Conservation (phyloP, 2,113 vertebrate genomes). For the Procapra przewalskii region DNA sequence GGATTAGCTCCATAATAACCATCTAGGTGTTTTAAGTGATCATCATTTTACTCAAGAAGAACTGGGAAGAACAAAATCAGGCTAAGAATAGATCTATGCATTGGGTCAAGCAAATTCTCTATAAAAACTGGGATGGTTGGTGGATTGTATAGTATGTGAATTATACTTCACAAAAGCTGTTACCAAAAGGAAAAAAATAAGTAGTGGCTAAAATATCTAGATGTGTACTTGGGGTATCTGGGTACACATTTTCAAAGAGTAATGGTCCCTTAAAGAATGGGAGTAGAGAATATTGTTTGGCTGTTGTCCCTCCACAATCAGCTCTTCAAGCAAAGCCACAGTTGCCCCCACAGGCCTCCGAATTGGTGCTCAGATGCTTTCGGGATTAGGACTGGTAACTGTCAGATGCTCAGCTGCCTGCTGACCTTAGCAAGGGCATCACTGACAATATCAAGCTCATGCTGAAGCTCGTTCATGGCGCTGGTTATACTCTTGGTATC, state of each 20-base stretch:
- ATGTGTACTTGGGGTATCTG: not conserved
- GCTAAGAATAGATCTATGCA: not conserved
- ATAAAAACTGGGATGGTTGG: not conserved
- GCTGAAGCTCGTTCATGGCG: slow-evolving; percentile 90
- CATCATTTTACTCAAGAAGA: not conserved
- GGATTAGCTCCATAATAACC: not conserved
- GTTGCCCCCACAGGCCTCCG: not conserved
- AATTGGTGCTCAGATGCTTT: not conserved
- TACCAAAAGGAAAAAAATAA: not conserved
- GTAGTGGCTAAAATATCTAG: not conserved
- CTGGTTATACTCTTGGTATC: slow-evolving; percentile 91
- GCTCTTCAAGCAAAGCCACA: slow-evolving; percentile 1
- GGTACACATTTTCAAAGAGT: not conserved
- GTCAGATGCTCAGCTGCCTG: slow-evolving; percentile 87
- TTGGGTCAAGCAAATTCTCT: not conserved
- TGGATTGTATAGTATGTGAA: not conserved
- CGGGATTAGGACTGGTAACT: not conserved
- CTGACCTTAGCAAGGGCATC: slow-evolving; percentile 92
- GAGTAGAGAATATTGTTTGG: not conserved
- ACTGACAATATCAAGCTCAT: slow-evolving; percentile 92
- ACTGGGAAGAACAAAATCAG: not conserved
- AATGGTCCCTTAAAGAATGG: not conserved
- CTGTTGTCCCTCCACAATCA: not conserved
- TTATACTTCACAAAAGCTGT: not conserved
- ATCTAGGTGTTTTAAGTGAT: not conserved